A percentile compares a stretch with the other conserved stretches of the same genome.
These are phyloP conservation scores for Corapipo altera DNA, from an alignment of 2,113 vertebrate genomes.

Conservation along the genomic window DNA sequence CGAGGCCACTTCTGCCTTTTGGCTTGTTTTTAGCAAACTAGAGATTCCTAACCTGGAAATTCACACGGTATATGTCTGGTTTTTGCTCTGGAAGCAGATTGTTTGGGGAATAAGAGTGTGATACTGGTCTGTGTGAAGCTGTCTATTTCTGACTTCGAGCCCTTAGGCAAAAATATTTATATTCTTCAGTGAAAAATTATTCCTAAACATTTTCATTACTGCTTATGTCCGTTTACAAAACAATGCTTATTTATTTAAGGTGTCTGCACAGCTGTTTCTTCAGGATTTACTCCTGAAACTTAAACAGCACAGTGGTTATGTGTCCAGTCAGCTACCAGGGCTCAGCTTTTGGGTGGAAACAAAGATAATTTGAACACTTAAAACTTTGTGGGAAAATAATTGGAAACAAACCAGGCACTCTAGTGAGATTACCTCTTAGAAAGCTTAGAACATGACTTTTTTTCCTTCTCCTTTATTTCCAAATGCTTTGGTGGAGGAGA, in stretches of 20 bases:
- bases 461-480: background rate
- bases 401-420: background rate
- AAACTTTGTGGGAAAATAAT: background rate
- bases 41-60: background rate
- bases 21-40: background rate
- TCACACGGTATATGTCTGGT: rapidly evolving
- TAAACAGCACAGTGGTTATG: background rate
- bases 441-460: background rate
- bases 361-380: background rate
- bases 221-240: rapidly evolving
- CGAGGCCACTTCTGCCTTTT: background rate
- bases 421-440: rapidly evolving
- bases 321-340: background rate
- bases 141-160: background rate
- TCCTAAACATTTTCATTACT: background rate
- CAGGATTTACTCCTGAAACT: background rate
- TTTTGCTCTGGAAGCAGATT: background rate
- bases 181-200: background rate
- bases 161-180: background rate
- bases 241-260: background rate
- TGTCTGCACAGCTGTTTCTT: background rate
- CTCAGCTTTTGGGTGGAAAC: background rate
- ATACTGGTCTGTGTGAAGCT: background rate
- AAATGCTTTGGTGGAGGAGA: background rate
- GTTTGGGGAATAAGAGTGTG: background rate